phyloP scores from a whole-genome alignment of 2,797 vertebrate genomes.

The Propithecus deckenii region DNA sequence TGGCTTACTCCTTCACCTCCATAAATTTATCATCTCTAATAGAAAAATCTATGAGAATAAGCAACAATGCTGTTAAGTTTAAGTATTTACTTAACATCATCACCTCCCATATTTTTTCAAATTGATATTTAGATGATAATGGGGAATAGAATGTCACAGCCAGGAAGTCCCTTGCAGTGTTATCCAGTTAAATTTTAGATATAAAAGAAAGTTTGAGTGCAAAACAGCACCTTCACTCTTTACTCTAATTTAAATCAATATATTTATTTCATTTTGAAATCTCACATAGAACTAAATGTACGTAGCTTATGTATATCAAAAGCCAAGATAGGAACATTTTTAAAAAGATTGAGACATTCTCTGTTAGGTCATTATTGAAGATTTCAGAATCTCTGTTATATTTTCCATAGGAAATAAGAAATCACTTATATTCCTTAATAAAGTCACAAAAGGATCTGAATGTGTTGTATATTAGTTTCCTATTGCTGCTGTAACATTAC shows the following conservation, averaged over 20 bases:
- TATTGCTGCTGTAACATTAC: neutral
- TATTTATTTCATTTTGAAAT: constrained; percentile 14
- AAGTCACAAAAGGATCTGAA: neutral
- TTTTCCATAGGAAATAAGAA: neutral
- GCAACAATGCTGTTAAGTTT: neutral
- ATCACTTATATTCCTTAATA: neutral
- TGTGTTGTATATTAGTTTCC: neutral
- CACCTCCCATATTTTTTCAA: neutral
- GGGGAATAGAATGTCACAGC: neutral
- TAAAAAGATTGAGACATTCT: neutral
- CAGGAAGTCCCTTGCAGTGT: neutral
- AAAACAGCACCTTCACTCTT: neutral
- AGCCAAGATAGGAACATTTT: neutral
- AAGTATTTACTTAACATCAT: neutral
- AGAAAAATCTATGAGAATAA: neutral
- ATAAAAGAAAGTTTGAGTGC: neutral
- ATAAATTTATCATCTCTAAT: neutral
- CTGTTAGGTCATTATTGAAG: neutral
- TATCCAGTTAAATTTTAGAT: neutral
- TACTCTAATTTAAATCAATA: neutral
- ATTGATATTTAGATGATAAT: neutral
- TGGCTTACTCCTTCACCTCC: neutral
- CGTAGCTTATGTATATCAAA: neutral
- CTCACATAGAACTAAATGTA: neutral
- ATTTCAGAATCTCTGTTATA: neutral